Base-by-base conservation (phyloP, 1,140 invertebrate species). In the Danaus melanippus region DNA sequence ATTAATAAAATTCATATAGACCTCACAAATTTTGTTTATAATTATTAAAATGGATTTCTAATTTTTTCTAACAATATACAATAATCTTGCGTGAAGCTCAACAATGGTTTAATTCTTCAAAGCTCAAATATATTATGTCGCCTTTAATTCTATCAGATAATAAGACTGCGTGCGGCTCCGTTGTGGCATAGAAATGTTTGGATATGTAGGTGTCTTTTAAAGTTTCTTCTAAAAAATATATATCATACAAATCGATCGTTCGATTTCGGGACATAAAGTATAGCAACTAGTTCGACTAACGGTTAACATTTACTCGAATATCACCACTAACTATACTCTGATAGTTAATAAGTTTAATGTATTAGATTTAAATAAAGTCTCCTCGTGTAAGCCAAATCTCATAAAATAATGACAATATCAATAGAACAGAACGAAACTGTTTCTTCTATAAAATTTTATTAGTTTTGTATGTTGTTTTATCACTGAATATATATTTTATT, bases 351-450 rank as follows among this genome's bases (percentile, higher is more conserved):
- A 55, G 58, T 60, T 60, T 55, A 45, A 50, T 69, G 67, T 58
- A 66, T 62, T 67, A 60, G 64, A 68, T 62, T 58, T 66, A 68
- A 57, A 46, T 54, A 44, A 40, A 58, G 46, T 55, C 61, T 63
- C 15, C 56, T 55, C 56, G 53, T 50, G 55, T 66, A 73, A 69
- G 61, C 58, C 61, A 55, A 56, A 51, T 68, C 57, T 58, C 72
- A 57, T 66, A 68, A 64, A 55, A 62, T 32, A 62, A 72, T 68
- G 70, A 73, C 67, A 76, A 76, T 75, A 71, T 68, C 60, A 70
- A 66, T 67, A 67, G 62, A 60, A 66, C 54, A 58, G 48, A 21
- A 42, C 42, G 53, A 51, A 50, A 51, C 46, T 58, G 50, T 10
- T 10, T 10, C 15, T 47, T 47, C 15, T 21, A 47, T 47, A 21